These are phyloP conservation scores for Callithrix jacchus DNA, from an alignment of 2,113 vertebrate species.

Conservation along the genomic window DNA sequence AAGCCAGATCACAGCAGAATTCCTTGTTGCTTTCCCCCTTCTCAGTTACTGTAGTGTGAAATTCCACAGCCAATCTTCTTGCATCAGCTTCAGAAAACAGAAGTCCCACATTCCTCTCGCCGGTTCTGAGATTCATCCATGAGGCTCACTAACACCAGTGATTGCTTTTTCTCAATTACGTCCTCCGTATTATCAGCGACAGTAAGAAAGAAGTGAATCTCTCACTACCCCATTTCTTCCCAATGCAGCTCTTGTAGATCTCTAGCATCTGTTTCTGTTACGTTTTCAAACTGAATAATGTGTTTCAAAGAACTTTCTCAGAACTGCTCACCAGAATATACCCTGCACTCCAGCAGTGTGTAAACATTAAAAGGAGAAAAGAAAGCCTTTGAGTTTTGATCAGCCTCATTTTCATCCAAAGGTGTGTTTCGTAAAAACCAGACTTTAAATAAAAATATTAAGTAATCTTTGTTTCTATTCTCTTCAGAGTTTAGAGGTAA, in stretches of 20 bases:
- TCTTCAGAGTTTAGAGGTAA: conserved; percentile 84
- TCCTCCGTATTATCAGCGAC: conserved; percentile 86
- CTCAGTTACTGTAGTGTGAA: conserved; percentile 83
- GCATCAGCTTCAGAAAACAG: conserved; percentile 85
- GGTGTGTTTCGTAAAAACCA: conserved; percentile 88
- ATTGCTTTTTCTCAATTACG: conserved; percentile 83
- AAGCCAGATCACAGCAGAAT: conserved; percentile 88
- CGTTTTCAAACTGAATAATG: conserved; percentile 82
- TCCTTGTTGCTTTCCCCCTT: conserved; percentile 88
- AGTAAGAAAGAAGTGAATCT: conserved; percentile 87
- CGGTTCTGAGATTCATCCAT: conserved; percentile 86
- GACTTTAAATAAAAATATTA: conserved; percentile 89
- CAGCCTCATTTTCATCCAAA: conserved; percentile 79
- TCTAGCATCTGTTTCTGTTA: conserved; percentile 87
- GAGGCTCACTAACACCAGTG: conserved; percentile 86
- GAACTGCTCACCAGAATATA: conserved; percentile 86
- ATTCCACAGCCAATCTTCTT: conserved; percentile 83
- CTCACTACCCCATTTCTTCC: conserved; percentile 86
- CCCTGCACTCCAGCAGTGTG: conserved; percentile 87
- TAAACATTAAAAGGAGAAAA: conserved; percentile 87
- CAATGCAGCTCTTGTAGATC: conserved; percentile 85
- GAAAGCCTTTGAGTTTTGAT: conserved; percentile 77
- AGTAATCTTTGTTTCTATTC: conserved; percentile 86
- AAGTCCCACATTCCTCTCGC: conserved; percentile 87
- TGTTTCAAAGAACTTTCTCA: conserved; percentile 86